These are phyloP conservation scores for Eutrigla gurnardus DNA, from an alignment of 2,797 vertebrate species.

Conservation along the genomic window DNA sequence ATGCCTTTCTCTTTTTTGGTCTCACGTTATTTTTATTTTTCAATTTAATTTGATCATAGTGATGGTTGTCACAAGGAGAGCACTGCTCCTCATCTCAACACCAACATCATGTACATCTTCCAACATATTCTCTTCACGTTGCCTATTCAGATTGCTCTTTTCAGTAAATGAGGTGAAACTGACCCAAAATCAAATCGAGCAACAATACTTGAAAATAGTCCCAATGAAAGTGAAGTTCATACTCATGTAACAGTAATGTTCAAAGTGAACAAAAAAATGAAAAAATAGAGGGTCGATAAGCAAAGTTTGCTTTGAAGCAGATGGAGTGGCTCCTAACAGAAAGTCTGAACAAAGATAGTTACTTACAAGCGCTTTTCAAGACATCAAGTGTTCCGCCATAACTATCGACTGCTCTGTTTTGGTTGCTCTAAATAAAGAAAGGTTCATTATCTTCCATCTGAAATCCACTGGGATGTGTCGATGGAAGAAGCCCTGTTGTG, in stretches of 20 bases:
- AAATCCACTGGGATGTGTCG: slow-evolving; percentile 70
- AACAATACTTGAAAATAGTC: background rate
- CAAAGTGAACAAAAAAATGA: background rate
- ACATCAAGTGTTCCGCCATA: slow-evolving; percentile 55
- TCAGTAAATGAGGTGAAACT: background rate
- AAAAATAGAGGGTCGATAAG: slow-evolving; percentile 12
- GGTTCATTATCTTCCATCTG: slow-evolving; percentile 73
- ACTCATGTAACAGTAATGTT: background rate
- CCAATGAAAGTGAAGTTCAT: background rate
- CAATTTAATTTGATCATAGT: background rate
- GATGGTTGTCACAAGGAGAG: background rate
- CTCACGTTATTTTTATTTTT: no score
- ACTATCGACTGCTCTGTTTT: slow-evolving; percentile 71
- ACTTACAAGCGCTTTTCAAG: slow-evolving; percentile 66
- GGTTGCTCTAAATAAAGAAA: slow-evolving; percentile 79
- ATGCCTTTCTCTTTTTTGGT: no score
- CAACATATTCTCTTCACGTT: background rate
- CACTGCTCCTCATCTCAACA: background rate
- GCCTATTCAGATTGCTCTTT: background rate
- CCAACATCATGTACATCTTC: background rate
- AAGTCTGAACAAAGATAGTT: slow-evolving; percentile 55
- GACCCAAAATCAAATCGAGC: background rate
- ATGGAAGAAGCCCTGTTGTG: slow-evolving; percentile 74
- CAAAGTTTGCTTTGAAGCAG: slow-evolving; percentile 34
- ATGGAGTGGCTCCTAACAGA: slow-evolving; percentile 31